Evolutionary conservation across 2,888 invertebrate species (phyloP).

Genomic region (Cephus runcator): DNA sequence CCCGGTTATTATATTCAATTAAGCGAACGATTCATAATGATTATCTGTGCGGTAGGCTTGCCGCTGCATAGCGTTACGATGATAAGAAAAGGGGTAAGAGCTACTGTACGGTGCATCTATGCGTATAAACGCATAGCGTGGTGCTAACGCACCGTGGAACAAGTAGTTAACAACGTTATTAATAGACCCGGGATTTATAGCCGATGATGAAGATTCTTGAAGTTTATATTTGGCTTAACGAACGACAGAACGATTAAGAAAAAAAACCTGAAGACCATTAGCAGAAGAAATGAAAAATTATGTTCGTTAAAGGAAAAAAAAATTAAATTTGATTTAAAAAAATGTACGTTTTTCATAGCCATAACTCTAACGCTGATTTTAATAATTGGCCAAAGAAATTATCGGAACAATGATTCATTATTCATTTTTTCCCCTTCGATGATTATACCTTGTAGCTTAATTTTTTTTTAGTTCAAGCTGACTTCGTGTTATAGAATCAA

Average conservation of each 20-base stretch:
- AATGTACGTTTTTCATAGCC: background rate
- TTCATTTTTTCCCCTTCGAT: background rate
- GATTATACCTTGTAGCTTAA: background rate
- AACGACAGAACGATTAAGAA: background rate
- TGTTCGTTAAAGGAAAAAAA: background rate
- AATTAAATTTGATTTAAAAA: background rate
- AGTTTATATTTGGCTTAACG: background rate
- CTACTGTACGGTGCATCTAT: background rate
- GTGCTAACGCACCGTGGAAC: background rate
- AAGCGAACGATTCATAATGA: background rate
- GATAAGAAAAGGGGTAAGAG: background rate
- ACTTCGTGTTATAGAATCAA: background rate
- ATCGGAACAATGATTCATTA: background rate
- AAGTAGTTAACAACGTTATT: background rate
- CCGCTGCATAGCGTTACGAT: background rate
- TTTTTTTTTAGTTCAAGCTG: background rate
- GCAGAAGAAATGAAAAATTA: background rate
- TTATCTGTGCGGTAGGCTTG: background rate
- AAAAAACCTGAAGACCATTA: background rate
- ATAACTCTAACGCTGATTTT: no score
- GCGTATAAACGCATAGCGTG: background rate
- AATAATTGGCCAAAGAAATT: background rate
- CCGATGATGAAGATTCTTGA: constrained; percentile 4
- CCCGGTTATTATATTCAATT: constrained; percentile 9
- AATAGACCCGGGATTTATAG: background rate